Evolutionary conservation across 2,888 invertebrate genomes (phyloP), one percentile per base, ranked within the genome.

Genomic region (Phaedon cochleariae): DNA sequence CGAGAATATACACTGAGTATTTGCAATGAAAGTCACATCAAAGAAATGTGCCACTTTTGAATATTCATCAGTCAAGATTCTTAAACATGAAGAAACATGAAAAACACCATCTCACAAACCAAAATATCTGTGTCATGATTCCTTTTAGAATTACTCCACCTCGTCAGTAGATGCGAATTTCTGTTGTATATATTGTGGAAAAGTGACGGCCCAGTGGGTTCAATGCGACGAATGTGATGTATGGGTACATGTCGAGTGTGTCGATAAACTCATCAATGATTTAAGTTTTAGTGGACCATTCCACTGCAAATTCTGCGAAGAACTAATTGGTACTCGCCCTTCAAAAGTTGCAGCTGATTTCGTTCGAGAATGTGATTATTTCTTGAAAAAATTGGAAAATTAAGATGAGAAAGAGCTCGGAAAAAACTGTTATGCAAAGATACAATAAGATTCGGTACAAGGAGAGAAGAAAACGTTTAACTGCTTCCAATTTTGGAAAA

Each of bases 221-320:
- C 48, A 48, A 21, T 48, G 48, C 18, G 48, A 48, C 18, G 48
- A 48, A 17, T n/a, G n/a, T n/a, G n/a, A n/a, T n/a, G 48, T 15
- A 10, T 48, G 18, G 20, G 21, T 18, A 18, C 48, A 10, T 18
- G n/a, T n/a, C n/a, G n/a, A n/a, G n/a, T n/a, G n/a, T n/a, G n/a
- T n/a, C n/a, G n/a, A n/a, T n/a, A n/a, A 12, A 18, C n/a, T 48
- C n/a, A n/a, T n/a, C n/a, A n/a, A n/a, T n/a, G 48, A 48, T 6
- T 1, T 17, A 12, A 48, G 48, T 21, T 48, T 20, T 18, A 48
- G 17, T 48, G 48, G 48, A 1, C 18, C 18, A 17, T 48, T 48
- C 18, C 15, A 6, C 18, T 48, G 48, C 48, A 51, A 51, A 10
- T 29, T 51, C 5, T 51, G 51, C 12, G 26, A n/a, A 12, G 26